Conservation (phyloP, 23 tunicate species). For the Oikopleura vanhoeffeni region DNA sequence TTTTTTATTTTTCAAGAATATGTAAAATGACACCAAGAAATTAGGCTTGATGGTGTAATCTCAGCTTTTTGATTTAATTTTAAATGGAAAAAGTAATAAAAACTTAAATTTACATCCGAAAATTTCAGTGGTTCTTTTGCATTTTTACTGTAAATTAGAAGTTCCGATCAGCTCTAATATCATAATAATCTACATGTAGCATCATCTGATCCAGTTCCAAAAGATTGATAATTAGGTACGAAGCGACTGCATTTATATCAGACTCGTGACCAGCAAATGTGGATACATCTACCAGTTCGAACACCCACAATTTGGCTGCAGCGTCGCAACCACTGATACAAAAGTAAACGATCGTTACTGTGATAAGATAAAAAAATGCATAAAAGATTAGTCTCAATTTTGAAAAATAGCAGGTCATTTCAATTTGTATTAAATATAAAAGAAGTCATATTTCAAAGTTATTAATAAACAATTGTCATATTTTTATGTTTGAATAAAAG, state of each 20-base stretch:
- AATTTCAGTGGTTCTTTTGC: too few relatives aligned
- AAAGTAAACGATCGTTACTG: conserved; percentile 48
- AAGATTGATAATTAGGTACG: conserved; percentile 70
- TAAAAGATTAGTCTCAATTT: too few relatives aligned
- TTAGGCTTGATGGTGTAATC: too few relatives aligned
- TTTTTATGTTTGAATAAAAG: too few relatives aligned
- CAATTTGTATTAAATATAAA: too few relatives aligned
- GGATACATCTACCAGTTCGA: conserved; percentile 69
- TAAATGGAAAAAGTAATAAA: too few relatives aligned
- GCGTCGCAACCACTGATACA: conserved; percentile 98
- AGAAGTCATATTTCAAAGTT: too few relatives aligned
- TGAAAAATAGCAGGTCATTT: too few relatives aligned
- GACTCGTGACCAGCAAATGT: conserved; percentile 91
- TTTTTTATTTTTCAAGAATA: background rate
- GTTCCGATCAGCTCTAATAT: conserved; percentile 83
- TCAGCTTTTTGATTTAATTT: too few relatives aligned
- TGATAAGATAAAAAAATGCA: background rate
- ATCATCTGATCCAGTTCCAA: conserved; percentile 91
- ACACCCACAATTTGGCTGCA: conserved; percentile 83
- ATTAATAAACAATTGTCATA: too few relatives aligned
- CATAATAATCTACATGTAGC: conserved; percentile 89
- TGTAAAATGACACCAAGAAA: background rate
- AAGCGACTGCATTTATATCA: conserved; percentile 85
- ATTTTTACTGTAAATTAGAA: conserved; percentile 42
- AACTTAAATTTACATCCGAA: too few relatives aligned